Conservation (phyloP, 2,888 invertebrate genomes). For the Agrochola lota region DNA sequence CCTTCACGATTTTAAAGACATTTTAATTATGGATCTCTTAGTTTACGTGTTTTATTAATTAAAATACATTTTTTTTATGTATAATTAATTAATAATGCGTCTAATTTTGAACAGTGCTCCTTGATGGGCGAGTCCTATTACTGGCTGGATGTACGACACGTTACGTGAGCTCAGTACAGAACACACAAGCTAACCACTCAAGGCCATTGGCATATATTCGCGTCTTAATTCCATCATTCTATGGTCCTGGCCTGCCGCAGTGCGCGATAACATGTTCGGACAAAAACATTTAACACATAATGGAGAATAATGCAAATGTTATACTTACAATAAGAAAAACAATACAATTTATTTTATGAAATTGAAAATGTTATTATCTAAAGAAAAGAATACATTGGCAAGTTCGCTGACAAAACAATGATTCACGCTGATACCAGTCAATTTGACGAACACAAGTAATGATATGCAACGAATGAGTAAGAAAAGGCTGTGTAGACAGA, state of each 20-base stretch:
- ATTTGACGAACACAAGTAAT: slow-evolving; percentile 12
- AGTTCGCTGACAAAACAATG: slow-evolving; percentile 32
- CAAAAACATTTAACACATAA: too few species aligned
- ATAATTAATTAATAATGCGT: too few species aligned
- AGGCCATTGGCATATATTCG: too few species aligned
- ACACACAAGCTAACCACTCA: too few species aligned
- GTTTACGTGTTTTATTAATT: too few species aligned
- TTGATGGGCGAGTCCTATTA: too few species aligned
- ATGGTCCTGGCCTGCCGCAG: neutral
- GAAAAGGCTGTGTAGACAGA: slow-evolving; percentile 21
- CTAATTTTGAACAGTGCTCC: too few species aligned
- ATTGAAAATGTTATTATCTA: slow-evolving; percentile 18
- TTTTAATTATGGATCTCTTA: too few species aligned
- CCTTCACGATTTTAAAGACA: too few species aligned
- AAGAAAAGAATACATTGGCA: slow-evolving; percentile 32
- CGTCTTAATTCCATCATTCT: neutral
- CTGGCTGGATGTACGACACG: too few species aligned
- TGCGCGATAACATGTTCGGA: neutral
- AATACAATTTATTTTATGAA: slow-evolving; percentile 30
- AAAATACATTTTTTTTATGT: too few species aligned
- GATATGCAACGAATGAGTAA: slow-evolving; percentile 10
- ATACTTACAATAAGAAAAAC: slow-evolving; percentile 14
- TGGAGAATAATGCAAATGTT: neutral
- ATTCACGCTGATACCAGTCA: slow-evolving; percentile 10
- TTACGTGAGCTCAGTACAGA: too few species aligned